Base-by-base conservation (phyloP, 2,888 invertebrate genomes). In the Heliconius erato region DNA sequence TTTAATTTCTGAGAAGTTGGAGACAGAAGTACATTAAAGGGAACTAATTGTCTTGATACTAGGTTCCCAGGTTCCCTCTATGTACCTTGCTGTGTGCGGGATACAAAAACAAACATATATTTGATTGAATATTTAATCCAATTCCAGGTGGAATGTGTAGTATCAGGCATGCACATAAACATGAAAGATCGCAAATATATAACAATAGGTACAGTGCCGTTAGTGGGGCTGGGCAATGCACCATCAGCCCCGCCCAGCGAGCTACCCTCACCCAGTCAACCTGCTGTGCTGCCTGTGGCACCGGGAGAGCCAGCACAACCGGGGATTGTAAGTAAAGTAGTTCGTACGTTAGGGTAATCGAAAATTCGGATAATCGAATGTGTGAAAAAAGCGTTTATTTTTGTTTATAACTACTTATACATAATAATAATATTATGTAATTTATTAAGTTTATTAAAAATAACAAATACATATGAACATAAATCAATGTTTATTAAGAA, bases 141-240 rank as follows among this genome's bases (percentile, higher is more conserved):
- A 68, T 81, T 59, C 23, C 86, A 97, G 97, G 96, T 97, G 84
- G 96, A 96, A 88, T 97, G 97, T 85, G 96, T 96, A 76, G 97
- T 97, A 1, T 96, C 97, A 49, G 97, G 97, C 32, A 95, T 97
- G 88, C 97, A 98, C 88, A 93, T 96, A 85, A 97, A 98, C 90
- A 91, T 98, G 86, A 95, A 95, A 44, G 96, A 97, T 54, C 97
- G 96, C 89, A 97, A 97, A 87, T 97, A 97, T 59, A 96, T 98
- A 77, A 97, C 97, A 0, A 96, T 98, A 86, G 98, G 98, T 49
- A 98, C 98, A 0, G 97, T 98, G 85, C 98, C 98, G 3, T 90
- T 98, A 85, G 94, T 96, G 81, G 96, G 95, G 16, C 95, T 96
- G 86, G 96, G 96, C 14, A 95, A 96, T 7, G 90, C 91, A 3